Base-by-base conservation (phyloP, 2,113 vertebrate species). In the Dromaius novaehollandiae region DNA sequence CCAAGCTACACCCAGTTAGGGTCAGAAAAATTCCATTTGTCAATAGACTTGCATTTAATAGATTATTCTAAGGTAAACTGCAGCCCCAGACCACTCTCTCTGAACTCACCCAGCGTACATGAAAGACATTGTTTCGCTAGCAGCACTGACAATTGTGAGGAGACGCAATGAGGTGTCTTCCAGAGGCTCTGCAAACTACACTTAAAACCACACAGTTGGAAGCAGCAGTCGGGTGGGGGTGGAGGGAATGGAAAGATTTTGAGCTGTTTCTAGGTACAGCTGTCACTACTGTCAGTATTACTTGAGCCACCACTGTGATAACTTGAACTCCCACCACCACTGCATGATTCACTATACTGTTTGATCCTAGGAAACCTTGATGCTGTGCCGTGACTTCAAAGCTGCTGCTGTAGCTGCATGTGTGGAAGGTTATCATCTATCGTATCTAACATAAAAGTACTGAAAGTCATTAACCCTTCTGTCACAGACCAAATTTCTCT, bases 321-420 rank as follows among this genome's bases (percentile, higher is more conserved):
- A 90, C 77, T 71, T 69, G 77, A 94, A 66, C 81, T 93, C 80
- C 74, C 32, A 90, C 69, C 32, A 94, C 53, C 48, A 61, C 44
- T 40, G 36, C 58, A 25, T 82, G 66, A 77, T 96, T 95, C 74
- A 63, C 61, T 92, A 92, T 95, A 90, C 92, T 94, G 63, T 95
- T 96, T 95, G 92, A 97, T 95, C 94, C 86, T 87, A 77, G 84
- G 70, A 89, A 95, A 88, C 58, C 81, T 44, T 92, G 81, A 76
- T 95, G 78, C 70, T 92, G 24, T 63, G 44, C 88, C 79, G 34
- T 89, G 81, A 91, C 75, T 96, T 96, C 92, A 96, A 97, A 96
- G 96, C 81, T 89, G 48, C 81, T 89, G 44, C 90, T 92, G 48
- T 42, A 76, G 58, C 81, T 80, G 48, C 53, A 9, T 82, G 58